Percentiles rank a stretch among this genome's conserved stretches.
Evolutionary conservation across 1,140 invertebrate species (phyloP).

Genomic region (Fopius arisanus): DNA sequence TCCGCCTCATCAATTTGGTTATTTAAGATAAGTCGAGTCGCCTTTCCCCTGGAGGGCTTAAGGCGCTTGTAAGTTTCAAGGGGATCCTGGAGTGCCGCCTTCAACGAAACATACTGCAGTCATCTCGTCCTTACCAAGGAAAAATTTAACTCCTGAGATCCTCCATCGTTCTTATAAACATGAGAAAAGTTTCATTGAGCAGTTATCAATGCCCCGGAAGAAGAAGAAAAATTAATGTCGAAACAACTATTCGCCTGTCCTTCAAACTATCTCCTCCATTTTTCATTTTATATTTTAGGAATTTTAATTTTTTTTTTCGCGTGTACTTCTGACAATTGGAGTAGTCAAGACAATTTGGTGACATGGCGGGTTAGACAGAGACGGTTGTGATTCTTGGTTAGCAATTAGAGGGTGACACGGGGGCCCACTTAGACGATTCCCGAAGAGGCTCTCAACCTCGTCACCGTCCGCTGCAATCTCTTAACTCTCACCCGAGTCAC

Average conservation of each 20-base stretch:
- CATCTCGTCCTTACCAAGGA: background rate
- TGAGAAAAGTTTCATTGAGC: background rate
- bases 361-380: background rate
- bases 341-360: background rate
- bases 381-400: constrained; percentile 48
- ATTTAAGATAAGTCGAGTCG: constrained; percentile 40
- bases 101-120: background rate
- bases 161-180: background rate
- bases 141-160: background rate
- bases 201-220: no score
- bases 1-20: constrained; percentile 42
- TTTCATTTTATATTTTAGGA: no score
- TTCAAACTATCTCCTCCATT: no score
- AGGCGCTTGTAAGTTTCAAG: constrained; percentile 38
- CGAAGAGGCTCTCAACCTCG: constrained; percentile 48
- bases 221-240: no score
- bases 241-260: no score
- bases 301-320: no score
- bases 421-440: constrained; percentile 49
- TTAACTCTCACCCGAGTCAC: background rate
- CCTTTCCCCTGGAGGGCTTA: constrained; percentile 26
- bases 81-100: background rate
- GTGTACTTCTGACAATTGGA: background rate
- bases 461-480: constrained; percentile 21
- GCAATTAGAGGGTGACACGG: constrained; percentile 53